Base-by-base conservation (phyloP, 2,113 vertebrate genomes). In the Lasiurus cinereus region DNA sequence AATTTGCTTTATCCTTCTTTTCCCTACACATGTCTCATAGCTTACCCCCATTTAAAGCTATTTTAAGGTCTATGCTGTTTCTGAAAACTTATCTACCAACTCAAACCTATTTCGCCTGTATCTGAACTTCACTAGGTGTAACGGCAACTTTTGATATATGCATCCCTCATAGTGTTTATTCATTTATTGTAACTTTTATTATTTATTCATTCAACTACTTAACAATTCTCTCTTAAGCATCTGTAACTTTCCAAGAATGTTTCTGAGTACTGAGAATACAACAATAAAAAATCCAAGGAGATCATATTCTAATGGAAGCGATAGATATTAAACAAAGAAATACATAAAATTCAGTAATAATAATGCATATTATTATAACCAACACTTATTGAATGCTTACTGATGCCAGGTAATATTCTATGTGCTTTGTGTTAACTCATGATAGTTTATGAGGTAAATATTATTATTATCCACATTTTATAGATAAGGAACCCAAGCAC, bases 221-320 rank as follows among this genome's bases (percentile, higher is more conserved):
- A 93, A 69, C 2, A 80, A 48, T 79, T 24, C 79, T 87, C 33
- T 89, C 4, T 70, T 79, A 27, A 93, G 9, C 4, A 50, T 2
- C 6, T 83, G 59, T 0, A 39, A 31, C 5, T n/a, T 56, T 0
- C 33, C 46, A 67, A 19, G 15, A 84, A 59, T 73, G 5, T 27
- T 95, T 83, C 54, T 86, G 14, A 43, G 36, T 18, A 83, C 59
- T 56, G 29, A 89, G 27, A 79, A 96, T 21, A 94, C 0, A 90
- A 13, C 21, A 88, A 39, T 62, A 39, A 79, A 83, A 66, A 0
- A 88, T 4, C 18, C 19, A 56, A 62, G 3, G 1, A 90, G 9
- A 4, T 36, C 46, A 72, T 76, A 70, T 27, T 86, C 5, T 69
- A 93, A 88, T 50, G 24, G 56, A 0, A 43, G 87, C 1, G 24